Evolutionary conservation across 2,797 vertebrate species (phyloP).

Genomic region (Coendou prehensilis): DNA sequence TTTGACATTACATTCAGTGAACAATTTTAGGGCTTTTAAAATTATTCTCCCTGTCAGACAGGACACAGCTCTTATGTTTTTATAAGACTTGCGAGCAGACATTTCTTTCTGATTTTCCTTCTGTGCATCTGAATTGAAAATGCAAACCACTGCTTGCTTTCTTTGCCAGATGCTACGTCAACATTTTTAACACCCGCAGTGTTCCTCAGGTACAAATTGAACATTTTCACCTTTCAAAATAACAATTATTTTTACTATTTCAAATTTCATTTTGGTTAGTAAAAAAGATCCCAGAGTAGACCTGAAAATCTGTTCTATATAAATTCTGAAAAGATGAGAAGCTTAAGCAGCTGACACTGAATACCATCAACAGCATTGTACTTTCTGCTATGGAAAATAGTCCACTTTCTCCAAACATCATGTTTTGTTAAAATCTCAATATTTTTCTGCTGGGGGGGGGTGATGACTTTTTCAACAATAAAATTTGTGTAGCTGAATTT

Average conservation of each 20-base stretch:
- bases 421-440: not conserved
- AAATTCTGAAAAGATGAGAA: conserved; percentile 8
- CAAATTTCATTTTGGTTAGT: not conserved
- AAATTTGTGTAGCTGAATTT: not conserved
- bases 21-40: conserved; percentile 71
- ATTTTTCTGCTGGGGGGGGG: not conserved
- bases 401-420: not conserved
- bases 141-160: not conserved
- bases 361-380: not conserved
- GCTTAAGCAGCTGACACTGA: not conserved
- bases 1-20: conserved; percentile 75
- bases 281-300: conserved; percentile 29
- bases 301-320: conserved; percentile 49
- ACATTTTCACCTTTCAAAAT: conserved; percentile 74
- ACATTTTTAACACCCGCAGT: conserved; percentile 62
- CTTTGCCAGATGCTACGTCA: conserved; percentile 48
- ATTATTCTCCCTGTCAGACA: conserved; percentile 65
- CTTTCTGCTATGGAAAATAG: not conserved
- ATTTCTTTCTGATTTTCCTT: conserved; percentile 38
- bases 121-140: conserved; percentile 56
- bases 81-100: conserved; percentile 6
- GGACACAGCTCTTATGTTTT: not conserved
- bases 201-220: conserved; percentile 65
- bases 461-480: not conserved
- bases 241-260: conserved; percentile 78